Evolutionary conservation across 2,888 invertebrate genomes (phyloP), one percentile per base, ranked within the genome.

Genomic region (Therioaphis trifolii): DNA sequence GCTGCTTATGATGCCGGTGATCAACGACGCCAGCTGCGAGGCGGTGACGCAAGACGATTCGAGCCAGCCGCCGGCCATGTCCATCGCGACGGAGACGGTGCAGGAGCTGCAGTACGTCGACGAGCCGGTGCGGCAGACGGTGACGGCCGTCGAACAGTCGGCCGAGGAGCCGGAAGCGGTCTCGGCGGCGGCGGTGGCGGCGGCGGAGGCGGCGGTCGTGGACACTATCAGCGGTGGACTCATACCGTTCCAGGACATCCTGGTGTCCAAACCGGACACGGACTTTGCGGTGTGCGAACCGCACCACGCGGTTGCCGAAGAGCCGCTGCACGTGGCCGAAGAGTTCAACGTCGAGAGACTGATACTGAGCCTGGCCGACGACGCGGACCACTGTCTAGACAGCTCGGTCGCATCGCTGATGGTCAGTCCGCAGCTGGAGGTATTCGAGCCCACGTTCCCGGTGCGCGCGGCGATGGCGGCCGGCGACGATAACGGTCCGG

Each of bases 401-500:
- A 85, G 84, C 71, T 61, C 85, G 9, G 77, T 85, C 0, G 84
- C 82, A 35, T 84, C 84, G 52, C 84, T 84, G 18, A 85, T 85
- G 71, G 74, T 85, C 61, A 85, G 85, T 27, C 85, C 85, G 5
- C 85, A 85, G 74, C 63, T 85, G 46, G 85, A 85, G 58, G 85
- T 85, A 58, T 72, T 85, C 35, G 85, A 85, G 21, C 80, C 85
- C 24, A 29, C 72, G 35, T 82, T 63, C 29, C 80, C 80, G 0
- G 72, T 21, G 0, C 46, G 21, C 7, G 71, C 12, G 15, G 9
- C 40, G 52, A 2, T n/a, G 27, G 40, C 27, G 24, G 35, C 21
- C 18, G 46, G n/a, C 63, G 46, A 5, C 12, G 24, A n/a, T 43
- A 24, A 11, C 1, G 86, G 86, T 12, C 87, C 86, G n/a, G n/a